Conservation (phyloP, 2,888 invertebrate genomes). For the Urechis unicinctus region DNA sequence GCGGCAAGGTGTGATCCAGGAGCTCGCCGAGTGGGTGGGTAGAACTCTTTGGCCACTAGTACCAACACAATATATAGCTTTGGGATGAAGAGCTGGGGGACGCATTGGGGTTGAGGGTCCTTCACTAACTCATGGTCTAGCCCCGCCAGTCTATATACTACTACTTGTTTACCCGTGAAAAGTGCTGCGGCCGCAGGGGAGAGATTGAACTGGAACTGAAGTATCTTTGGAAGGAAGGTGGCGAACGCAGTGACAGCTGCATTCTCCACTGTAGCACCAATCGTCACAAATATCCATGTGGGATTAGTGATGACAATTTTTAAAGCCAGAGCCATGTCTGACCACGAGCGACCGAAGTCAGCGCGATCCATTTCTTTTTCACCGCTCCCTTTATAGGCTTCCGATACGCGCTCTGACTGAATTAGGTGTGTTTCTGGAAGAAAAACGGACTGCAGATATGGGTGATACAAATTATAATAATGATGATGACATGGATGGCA, state of each 20-base stretch:
- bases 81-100: too few species aligned
- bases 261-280: not conserved
- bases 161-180: not conserved
- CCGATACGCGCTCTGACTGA: not conserved
- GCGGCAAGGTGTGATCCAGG: too few species aligned
- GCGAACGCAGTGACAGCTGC: slow-evolving; percentile 2
- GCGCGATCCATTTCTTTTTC: not conserved
- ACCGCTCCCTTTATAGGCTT: not conserved
- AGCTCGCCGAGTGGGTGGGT: too few species aligned
- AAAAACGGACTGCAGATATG: too few species aligned
- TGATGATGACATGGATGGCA: too few species aligned
- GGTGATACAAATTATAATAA: too few species aligned
- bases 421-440: too few species aligned
- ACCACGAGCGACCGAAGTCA: slow-evolving; percentile 3
- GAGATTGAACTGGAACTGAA: slow-evolving; percentile 7
- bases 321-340: not conserved
- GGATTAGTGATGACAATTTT: not conserved
- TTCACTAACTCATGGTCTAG: too few species aligned
- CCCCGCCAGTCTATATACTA: too few species aligned
- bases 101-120: too few species aligned
- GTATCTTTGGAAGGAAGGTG: slow-evolving; percentile 4
- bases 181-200: slow-evolving; percentile 1
- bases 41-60: too few species aligned
- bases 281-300: not conserved
- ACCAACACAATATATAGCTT: too few species aligned